Base-by-base conservation (phyloP, 2,113 vertebrate species). In the Cardinalis cardinalis region DNA sequence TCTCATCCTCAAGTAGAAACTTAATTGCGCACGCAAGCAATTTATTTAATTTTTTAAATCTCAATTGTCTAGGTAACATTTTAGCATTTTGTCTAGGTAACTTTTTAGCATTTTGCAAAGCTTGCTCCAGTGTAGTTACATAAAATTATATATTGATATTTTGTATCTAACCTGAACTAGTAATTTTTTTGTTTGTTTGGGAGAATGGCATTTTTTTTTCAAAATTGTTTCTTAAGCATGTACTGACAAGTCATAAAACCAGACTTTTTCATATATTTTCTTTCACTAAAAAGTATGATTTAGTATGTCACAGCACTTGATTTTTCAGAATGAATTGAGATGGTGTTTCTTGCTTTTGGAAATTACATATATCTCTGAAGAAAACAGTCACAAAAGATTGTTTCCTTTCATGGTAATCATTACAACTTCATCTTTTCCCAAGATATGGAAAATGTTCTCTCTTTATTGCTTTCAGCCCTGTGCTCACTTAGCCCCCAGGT, bases 361-460 rank as follows among this genome's bases (percentile, higher is more conserved):
- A 72, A n/a, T 64, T 76, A 44, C 15, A 58, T 61, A 14, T 6
- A 18, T 51, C 53, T 87, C 55, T 72, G 46, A 90, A 89, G 52
- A 63, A 84, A 90, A 48, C 6, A 65, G 63, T 60, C 38, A 38
- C 29, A 69, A 84, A 85, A 83, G 14, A 31, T 20, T 23, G 5
- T 63, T 94, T 89, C 17, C 51, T 91, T 34, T 43, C 23, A 23
- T 49, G 51, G 59, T 49, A 88, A 70, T 87, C 61, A 83, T 64
- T 84, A 49, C 87, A 91, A 68, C 40, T 58, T 86, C 32, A 75
- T 69, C 32, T 84, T 94, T 88, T 77, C 71, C 48, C 58, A 81
- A 80, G 71, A 91, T 94, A 53, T 38, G 43, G 78, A 96, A 95
- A 93, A 36, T 60, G 12, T 65, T 72, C 44, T 86, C 59, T 71